These are phyloP conservation scores for Athripsodes cinereus DNA, from an alignment of 2,888 invertebrate genomes.

Conservation along the genomic window DNA sequence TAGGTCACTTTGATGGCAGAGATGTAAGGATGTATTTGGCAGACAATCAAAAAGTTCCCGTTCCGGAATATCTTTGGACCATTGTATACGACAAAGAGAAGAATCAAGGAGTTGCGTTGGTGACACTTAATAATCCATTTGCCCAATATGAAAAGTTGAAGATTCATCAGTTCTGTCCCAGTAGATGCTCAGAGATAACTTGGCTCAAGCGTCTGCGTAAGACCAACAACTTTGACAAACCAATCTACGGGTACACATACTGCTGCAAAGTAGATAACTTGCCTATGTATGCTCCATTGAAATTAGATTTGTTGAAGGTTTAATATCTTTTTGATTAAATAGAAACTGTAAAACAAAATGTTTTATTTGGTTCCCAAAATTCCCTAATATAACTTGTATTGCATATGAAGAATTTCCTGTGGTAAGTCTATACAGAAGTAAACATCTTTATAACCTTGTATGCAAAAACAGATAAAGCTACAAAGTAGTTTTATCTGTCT, in stretches of 20 bases:
- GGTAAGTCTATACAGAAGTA: too few relatives aligned
- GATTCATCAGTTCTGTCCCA: slow-evolving; percentile 19
- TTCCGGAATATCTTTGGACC: slow-evolving; percentile 23
- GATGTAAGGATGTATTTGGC: slow-evolving; percentile 11
- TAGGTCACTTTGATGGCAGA: slow-evolving; percentile 11
- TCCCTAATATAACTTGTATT: too few relatives aligned
- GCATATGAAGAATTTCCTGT: too few relatives aligned
- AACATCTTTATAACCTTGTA: too few relatives aligned
- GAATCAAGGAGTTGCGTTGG: slow-evolving; percentile 18
- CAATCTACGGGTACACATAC: slow-evolving; percentile 24
- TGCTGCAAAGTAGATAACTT: slow-evolving; percentile 21
- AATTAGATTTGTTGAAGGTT: background rate
- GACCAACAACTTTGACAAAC: slow-evolving; percentile 20
- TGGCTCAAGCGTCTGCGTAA: slow-evolving; percentile 21
- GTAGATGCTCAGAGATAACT: slow-evolving; percentile 18
- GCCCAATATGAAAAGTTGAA: slow-evolving; percentile 11
- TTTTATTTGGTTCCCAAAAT: too few relatives aligned
- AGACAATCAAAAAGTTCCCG: slow-evolving; percentile 15
- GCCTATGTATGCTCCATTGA: slow-evolving; percentile 5
- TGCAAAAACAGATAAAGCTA: too few relatives aligned
- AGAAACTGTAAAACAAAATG: too few relatives aligned
- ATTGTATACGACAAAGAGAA: slow-evolving; percentile 17
- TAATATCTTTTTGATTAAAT: too few relatives aligned
- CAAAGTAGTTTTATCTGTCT: too few relatives aligned
- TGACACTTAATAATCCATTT: slow-evolving; percentile 26